Percentiles rank a stretch among this genome's conserved stretches.
Conservation (phyloP, 2,888 invertebrate species). For the Agriotes lineatus region DNA sequence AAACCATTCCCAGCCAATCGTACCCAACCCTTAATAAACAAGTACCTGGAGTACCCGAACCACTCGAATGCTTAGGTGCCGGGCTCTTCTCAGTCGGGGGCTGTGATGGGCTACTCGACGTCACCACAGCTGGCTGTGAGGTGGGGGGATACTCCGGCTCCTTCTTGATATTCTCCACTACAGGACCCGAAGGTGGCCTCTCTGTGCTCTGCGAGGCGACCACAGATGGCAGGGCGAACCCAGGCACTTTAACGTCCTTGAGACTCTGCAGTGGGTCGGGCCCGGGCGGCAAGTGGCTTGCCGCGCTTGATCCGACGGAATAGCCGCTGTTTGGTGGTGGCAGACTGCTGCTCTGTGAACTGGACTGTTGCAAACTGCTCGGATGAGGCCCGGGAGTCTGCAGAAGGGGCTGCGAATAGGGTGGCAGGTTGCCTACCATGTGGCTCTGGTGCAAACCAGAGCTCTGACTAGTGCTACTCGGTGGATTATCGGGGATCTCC, state of each 20-base stretch:
- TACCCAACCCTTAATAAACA: too few relatives aligned
- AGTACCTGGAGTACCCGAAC: conserved; percentile 20
- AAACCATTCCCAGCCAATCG: too few relatives aligned
- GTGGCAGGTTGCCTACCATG: conserved; percentile 13
- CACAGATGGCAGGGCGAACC: conserved; percentile 69
- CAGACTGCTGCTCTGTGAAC: conserved; percentile 10
- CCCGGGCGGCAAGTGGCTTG: conserved; percentile 47
- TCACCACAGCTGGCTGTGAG: conserved; percentile 51
- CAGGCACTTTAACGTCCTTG: conserved; percentile 84
- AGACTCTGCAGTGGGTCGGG: conserved; percentile 81
- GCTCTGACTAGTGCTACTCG: conserved; percentile 31
- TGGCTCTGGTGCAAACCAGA: conserved; percentile 12
- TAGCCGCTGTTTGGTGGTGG: conserved; percentile 32
- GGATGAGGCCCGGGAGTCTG: conserved; percentile 23
- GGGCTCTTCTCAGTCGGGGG: conserved; percentile 50
- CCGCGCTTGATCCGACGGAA: conserved; percentile 11
- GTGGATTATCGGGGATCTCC: conserved; percentile 69
- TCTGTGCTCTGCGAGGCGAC: conserved; percentile 49
- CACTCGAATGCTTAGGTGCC: conserved; percentile 38
- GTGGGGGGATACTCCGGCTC: conserved; percentile 72
- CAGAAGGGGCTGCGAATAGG: conserved; percentile 21
- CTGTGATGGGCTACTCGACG: conserved; percentile 44
- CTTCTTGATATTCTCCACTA: conserved; percentile 80
- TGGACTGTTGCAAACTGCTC: conserved; percentile 12
- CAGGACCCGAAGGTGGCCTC: conserved; percentile 71